phyloP scores from a whole-genome alignment of 2,888 invertebrate species.

The Ichneumoninae sp. region DNA sequence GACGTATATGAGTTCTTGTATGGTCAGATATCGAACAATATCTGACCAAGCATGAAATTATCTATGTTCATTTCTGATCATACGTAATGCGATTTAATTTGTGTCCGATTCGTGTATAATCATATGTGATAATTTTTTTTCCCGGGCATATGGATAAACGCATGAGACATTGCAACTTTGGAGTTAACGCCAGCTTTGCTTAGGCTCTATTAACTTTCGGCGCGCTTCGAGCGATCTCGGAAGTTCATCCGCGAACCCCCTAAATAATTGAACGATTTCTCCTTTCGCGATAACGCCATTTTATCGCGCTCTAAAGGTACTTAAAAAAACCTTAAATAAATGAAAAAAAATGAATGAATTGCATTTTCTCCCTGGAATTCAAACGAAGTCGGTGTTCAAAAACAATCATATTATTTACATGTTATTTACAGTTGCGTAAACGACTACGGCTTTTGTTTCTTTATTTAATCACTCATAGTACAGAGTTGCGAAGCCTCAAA shows the following conservation, averaged over 20 bases:
- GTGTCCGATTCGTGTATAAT: too few relatives aligned
- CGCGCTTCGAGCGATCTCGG: slow-evolving; percentile 18
- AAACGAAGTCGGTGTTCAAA: slow-evolving; percentile 62
- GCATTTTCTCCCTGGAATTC: slow-evolving; percentile 60
- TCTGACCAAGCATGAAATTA: too few relatives aligned
- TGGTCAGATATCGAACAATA: too few relatives aligned
- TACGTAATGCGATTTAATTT: too few relatives aligned
- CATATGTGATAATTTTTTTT: not conserved
- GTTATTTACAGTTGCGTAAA: slow-evolving; percentile 73
- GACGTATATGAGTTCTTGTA: too few relatives aligned
- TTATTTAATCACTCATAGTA: slow-evolving; percentile 64
- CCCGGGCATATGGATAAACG: slow-evolving; percentile 20
- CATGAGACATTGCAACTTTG: slow-evolving; percentile 39
- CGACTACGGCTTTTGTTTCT: slow-evolving; percentile 64
- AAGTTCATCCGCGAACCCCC: slow-evolving; percentile 26
- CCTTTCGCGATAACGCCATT: slow-evolving; percentile 15
- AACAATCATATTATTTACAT: slow-evolving; percentile 73
- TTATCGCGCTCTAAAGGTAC: slow-evolving; percentile 8
- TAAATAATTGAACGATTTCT: slow-evolving; percentile 34
- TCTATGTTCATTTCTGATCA: too few relatives aligned
- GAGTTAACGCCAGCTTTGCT: slow-evolving; percentile 37
- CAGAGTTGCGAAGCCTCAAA: slow-evolving; percentile 63
- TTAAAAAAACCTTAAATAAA: slow-evolving; percentile 21
- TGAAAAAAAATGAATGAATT: slow-evolving; percentile 45
- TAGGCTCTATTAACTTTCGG: slow-evolving; percentile 3